Evolutionary conservation across 2,113 vertebrate genomes (phyloP), one percentile per base, ranked within the genome.

Genomic region (Isurus oxyrinchus): DNA sequence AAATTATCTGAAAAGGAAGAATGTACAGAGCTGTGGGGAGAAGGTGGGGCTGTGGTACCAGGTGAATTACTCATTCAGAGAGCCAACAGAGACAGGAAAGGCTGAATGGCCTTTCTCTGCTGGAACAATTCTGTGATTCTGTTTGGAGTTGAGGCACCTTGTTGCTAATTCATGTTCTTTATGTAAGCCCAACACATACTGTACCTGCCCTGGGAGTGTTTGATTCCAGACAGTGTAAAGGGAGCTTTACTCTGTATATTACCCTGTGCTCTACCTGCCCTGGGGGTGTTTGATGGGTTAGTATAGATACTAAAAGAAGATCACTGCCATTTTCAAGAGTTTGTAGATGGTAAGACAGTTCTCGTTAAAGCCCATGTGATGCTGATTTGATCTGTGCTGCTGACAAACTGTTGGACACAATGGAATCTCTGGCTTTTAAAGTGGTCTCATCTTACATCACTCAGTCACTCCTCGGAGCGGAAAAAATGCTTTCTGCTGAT

Each of bases 401-500:
- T 49, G 44, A 49, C 44, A 49, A 49, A 63, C 35, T 59, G 88
- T 91, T 57, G 55, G 59, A 55, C 88, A 94, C 59, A 66, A 63
- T 63, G 90, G 16, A 63, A 66, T 94, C 90, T 94, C 90, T 19
- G n/a, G 90, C 90, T n/a, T 94, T 94, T 94, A 94, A 94, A 94
- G 59, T 63, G 59, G 59, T 94, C 57, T 94, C 90, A 44, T 94
- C 90, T 94, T 94, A 40, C 90, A 94, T 63, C 90, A 94, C 35
- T 94, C 55, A 91, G 88, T 59, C 88, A 59, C 31, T 91, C 88
- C 55, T n/a, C 57, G 61, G 90, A 94, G 59, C 59, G 35, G 59
- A 66, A 94, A 91, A 84, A 84, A 94, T 94, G 59, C 90, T 94
- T 94, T 94, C 90, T 94, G 90, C 35, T 94, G 90, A 94, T 94